Evolutionary conservation across 1,140 invertebrate genomes (phyloP), one percentile per base, ranked within the genome.

Genomic region (Megalopta genalis): DNA sequence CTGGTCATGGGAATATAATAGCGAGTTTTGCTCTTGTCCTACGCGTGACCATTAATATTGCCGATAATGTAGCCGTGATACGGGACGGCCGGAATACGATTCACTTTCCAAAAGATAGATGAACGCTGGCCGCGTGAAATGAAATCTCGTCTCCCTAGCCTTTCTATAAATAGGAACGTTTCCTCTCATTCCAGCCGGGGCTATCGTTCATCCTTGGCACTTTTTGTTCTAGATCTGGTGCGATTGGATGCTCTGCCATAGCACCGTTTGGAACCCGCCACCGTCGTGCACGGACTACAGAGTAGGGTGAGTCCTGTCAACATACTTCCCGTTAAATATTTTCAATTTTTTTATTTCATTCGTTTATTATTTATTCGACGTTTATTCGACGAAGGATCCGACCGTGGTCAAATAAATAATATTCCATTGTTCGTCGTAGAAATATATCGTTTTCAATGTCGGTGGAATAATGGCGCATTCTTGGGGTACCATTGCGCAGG

Each of bases 201-300:
- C n/a, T 18, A 32, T 72, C 46, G 16, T 57, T 60, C 46, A 64
- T 49, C 37, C 14, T n/a, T 46, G 23, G 27, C 18, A 12, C 60
- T 64, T 71, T 80, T 70, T 69, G 25, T 89, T 92, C 3, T 87
- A 96, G 95, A 95, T 97, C 78, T 98, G 97, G 97, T 97, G 96
- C 89, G 97, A 98, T 91, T 98, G 97, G 97, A 96, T 98, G 95
- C 93, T 97, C 62, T 97, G 96, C 89, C 96, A 98, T 90, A 95
- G 95, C 85, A 93, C 94, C 32, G 94, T 97, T 54, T 98, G 97
- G 97, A 97, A 97, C 93, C 97, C 97, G 42, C 96, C 96, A 46
- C 97, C 97, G 57, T 95, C 95, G 25, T 96, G 96, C 75, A 94
- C 95, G 66, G 96, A 97, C 91, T 97, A 96, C 88, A 95, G 95